Evolutionary conservation across 2,888 invertebrate genomes (phyloP), one percentile per base, ranked within the genome.

Genomic region (Nomada lathburiana): DNA sequence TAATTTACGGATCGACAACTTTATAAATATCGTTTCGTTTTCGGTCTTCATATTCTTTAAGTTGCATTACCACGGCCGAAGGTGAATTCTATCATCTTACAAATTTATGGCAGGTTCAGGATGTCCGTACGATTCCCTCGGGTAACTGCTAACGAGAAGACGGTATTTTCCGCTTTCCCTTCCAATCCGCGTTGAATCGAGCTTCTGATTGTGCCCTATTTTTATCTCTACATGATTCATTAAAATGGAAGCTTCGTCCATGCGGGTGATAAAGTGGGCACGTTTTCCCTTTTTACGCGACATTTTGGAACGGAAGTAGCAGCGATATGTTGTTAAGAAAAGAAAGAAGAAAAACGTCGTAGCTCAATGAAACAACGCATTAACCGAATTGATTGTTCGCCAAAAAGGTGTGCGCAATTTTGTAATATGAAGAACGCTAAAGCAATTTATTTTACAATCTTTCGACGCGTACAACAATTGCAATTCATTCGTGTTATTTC

Each of bases 171-270:
- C 16, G 11, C 13, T 62, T 42, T 47, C 20, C 77, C 57, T 59
- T 80, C 36, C 36, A 73, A 73, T 79, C 36, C 57, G 53, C 57
- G 68, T 26, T 57, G 68, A 79, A 80, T 72, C 20, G 26, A 55
- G 10, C 13, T 18, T 1, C 44, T 64, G 76, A 69, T 79, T 76
- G 64, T 52, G 52, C 18, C 16, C 79, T 63, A 78, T 62, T 80
- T 80, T 73, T 36, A 2, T 23, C 11, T 23, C 5, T n/a, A 18
- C 5, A 50, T 42, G 36, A 13, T 62, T 42, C 13, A 1, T 20
- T 71, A 29, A 10, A 20, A 3, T 42, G 57, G 44, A 68, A n/a
- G 26, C 13, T 3, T 16, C 53, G 42, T 55, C 3, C 26, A 2
- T 16, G 18, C 7, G 44, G 2, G 42, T 10, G 44, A 36, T 60